Base-by-base conservation (phyloP, 2,888 invertebrate species). In the Rosalia funebris region DNA sequence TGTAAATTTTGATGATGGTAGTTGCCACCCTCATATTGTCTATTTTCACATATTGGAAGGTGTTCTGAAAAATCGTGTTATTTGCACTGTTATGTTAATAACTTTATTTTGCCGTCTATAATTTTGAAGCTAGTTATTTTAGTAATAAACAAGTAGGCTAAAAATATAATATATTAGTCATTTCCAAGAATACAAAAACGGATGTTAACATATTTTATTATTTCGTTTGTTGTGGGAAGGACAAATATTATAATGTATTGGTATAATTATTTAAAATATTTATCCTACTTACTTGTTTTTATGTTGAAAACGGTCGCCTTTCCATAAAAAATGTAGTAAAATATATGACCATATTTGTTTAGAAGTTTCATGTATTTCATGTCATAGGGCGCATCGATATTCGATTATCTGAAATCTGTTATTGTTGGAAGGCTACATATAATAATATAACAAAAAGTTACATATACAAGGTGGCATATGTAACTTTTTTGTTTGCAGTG, bases 51-150 rank as follows among this genome's bases (percentile, higher is more conserved):
- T 11, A 11, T n/a, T 11, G 31, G 50, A 50, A 50, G 31, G 15
- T 50, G 39, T 39, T 50, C 39, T 50, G 50, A 39, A 20, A 50
- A 50, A 50, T n/a, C 25, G 34, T 50, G 31, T 50, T 50, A 31
- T 36, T 48, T 3, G 17, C 20, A 50, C 39, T 45, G 19, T 19
- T 44, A 31, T 31, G 45, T 31, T 50, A 50, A 50, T 37, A 50
- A 39, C 36, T 25, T 34, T 14, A 37, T 47, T 47, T 50, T 50
- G 36, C 20, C 20, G 11, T 37, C 14, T 20, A 14, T 20, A 37
- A 39, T 20, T 50, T 50, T 50, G 15, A 39, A 31, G 14, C 9
- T 45, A 45, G 31, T 25, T 45, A 45, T 45, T 45, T 39, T 25
- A 50, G 39, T 25, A 39, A 41, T 50, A 50, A 50, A 50, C 39